Percentiles rank a stretch among this genome's conserved stretches.
These are phyloP conservation scores for Metalampra italica DNA, from an alignment of 2,888 invertebrate species.

Conservation along the genomic window DNA sequence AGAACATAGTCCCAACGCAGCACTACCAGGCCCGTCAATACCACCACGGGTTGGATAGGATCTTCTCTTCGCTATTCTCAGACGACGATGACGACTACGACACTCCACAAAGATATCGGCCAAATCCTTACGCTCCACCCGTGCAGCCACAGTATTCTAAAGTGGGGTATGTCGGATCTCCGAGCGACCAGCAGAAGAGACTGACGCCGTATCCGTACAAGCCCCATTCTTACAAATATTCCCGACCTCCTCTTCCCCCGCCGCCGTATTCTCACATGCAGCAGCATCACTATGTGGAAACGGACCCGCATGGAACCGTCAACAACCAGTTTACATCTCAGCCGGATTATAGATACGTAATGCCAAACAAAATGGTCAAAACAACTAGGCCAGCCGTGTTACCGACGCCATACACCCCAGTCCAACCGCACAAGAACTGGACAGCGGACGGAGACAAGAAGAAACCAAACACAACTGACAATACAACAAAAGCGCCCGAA, in stretches of 20 bases:
- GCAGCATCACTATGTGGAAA: slow-evolving; percentile 44
- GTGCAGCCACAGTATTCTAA: slow-evolving; percentile 43
- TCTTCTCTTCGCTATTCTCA: slow-evolving; percentile 61
- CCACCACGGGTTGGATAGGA: slow-evolving; percentile 45
- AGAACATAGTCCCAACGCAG: slow-evolving; percentile 47
- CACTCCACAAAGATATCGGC: slow-evolving; percentile 35
- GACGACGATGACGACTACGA: slow-evolving; percentile 50
- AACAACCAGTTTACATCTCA: slow-evolving; percentile 29
- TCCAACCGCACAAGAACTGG: slow-evolving; percentile 28
- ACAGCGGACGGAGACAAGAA: slow-evolving; percentile 34
- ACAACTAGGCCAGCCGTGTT: slow-evolving; percentile 53
- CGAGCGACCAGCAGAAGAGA: slow-evolving; percentile 48
- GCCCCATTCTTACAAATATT: slow-evolving; percentile 40
- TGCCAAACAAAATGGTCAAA: slow-evolving; percentile 40
- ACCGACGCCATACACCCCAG: slow-evolving; percentile 43
- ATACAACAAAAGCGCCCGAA: slow-evolving; percentile 43
- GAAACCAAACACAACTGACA: slow-evolving; percentile 34
- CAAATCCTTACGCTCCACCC: slow-evolving; percentile 30
- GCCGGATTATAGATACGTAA: slow-evolving; percentile 39
- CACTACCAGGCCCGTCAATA: slow-evolving; percentile 36
- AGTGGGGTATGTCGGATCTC: slow-evolving; percentile 38
- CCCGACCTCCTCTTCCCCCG: slow-evolving; percentile 40
- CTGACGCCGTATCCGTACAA: slow-evolving; percentile 44
- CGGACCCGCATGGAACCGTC: slow-evolving; percentile 4
- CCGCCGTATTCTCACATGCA: slow-evolving; percentile 35